A percentile compares a stretch with the other conserved stretches of the same genome.
Evolutionary conservation across 2,113 vertebrate species (phyloP).

Genomic region (Pelobates fuscus): DNA sequence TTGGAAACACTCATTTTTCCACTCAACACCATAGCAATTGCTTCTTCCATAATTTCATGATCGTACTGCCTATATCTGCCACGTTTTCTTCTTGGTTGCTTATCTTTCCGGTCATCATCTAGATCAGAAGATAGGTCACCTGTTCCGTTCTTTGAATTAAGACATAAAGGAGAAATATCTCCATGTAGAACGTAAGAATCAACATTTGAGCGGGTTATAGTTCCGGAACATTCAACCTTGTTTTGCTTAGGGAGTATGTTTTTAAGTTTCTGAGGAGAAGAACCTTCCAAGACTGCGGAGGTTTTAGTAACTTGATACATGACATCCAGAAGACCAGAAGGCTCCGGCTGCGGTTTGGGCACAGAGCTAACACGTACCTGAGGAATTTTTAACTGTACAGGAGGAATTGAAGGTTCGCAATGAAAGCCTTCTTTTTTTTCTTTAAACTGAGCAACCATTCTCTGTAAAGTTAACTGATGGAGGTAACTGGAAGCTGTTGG

Average conservation of each 20-base stretch:
- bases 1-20: slow-evolving; percentile 99
- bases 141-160: slow-evolving; percentile 85
- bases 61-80: slow-evolving; percentile 96
- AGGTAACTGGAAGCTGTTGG: slow-evolving; percentile 88
- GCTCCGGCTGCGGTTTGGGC: slow-evolving; percentile 81
- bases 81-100: slow-evolving; percentile 96
- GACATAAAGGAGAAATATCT: slow-evolving; percentile 89
- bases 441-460: slow-evolving; percentile 86
- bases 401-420: slow-evolving; percentile 74
- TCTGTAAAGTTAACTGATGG: slow-evolving; percentile 92
- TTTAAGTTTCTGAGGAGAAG: slow-evolving; percentile 87
- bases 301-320: slow-evolving; percentile 87
- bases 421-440: slow-evolving; percentile 81
- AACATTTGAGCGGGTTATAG: slow-evolving; percentile 79
- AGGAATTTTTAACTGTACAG: slow-evolving; percentile 89
- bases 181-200: slow-evolving; percentile 85
- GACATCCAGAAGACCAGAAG: slow-evolving; percentile 83
- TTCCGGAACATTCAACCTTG: slow-evolving; percentile 83
- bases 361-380: slow-evolving; percentile 82
- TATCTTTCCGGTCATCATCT: slow-evolving; percentile 89
- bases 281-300: slow-evolving; percentile 79
- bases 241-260: slow-evolving; percentile 87
- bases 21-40: slow-evolving; percentile 94
- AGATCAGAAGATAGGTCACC: slow-evolving; percentile 84
- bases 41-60: slow-evolving; percentile 97